These are phyloP conservation scores for Drosophila quadrilineata DNA, from an alignment of 1,140 invertebrate species.

Conservation along the genomic window DNA sequence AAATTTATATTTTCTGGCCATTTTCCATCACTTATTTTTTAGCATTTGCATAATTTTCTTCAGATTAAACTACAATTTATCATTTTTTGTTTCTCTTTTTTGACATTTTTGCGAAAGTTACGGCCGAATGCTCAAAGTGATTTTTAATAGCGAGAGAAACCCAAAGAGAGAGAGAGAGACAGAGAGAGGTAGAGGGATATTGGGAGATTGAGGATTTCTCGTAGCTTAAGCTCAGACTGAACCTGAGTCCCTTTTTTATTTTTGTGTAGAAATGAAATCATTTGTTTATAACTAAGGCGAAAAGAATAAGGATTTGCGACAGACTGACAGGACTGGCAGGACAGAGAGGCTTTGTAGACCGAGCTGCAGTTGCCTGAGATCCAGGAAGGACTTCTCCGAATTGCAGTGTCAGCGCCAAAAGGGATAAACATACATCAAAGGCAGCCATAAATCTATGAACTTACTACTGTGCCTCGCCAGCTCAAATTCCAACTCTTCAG, in stretches of 20 bases:
- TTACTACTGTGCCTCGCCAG: neutral
- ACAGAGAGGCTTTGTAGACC: neutral
- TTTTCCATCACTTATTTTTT: conserved; percentile 31
- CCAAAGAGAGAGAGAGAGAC: too few relatives aligned
- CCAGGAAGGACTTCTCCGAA: neutral
- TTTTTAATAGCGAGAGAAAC: conserved; percentile 70
- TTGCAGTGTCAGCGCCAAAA: conserved; percentile 62
- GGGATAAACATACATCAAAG: conserved; percentile 53
- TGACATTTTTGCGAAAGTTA: conserved; percentile 34
- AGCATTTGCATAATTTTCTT: conserved; percentile 72
- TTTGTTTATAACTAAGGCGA: conserved; percentile 32
- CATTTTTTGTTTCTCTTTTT: conserved; percentile 62
- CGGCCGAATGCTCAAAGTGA: conserved; percentile 71
- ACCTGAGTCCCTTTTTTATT: too few relatives aligned
- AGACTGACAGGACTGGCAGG: conserved; percentile 2
- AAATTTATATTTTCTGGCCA: neutral
- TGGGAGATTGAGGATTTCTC: too few relatives aligned
- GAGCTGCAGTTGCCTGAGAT: conserved; percentile 8
- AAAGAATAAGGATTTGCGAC: conserved; percentile 4
- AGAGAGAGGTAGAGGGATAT: too few relatives aligned
- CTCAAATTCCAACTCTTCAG: too few relatives aligned
- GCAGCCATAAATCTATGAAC: conserved; percentile 55
- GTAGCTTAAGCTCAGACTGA: conserved; percentile 52
- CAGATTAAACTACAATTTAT: conserved; percentile 78
- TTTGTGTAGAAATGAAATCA: conserved; percentile 41